Evolutionary conservation across 2,113 vertebrate genomes (phyloP).

Genomic region (Jacana jacana): DNA sequence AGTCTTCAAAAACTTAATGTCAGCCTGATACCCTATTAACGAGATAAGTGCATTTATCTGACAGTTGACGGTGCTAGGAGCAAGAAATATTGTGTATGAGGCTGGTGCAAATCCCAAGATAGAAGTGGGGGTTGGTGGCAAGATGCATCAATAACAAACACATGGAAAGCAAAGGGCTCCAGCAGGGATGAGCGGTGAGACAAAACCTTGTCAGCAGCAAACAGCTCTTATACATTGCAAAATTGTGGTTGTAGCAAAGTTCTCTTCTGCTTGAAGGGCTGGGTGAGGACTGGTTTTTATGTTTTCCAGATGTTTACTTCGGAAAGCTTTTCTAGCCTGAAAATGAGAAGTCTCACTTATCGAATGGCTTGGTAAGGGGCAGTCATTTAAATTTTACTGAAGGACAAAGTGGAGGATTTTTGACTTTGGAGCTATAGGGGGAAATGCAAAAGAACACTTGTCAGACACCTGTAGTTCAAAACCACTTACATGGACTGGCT

Average conservation of each 20-base stretch:
- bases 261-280: neutral
- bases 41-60: neutral
- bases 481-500: neutral
- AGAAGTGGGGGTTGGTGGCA: neutral
- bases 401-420: slow-evolving; percentile 17
- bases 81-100: neutral
- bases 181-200: neutral
- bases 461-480: slow-evolving; percentile 44
- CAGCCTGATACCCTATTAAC: rapidly evolving
- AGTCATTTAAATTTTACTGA: neutral
- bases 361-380: neutral
- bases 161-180: neutral
- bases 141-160: neutral
- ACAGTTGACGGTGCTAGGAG: neutral
- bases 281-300: neutral
- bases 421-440: slow-evolving; percentile 8
- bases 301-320: neutral
- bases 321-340: neutral
- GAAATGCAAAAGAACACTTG: slow-evolving; percentile 6
- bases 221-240: neutral
- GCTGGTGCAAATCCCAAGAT: neutral
- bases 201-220: neutral
- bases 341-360: neutral
- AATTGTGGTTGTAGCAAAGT: neutral
- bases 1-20: neutral